These are phyloP conservation scores for Vulpes ferrilata DNA, from an alignment of 2,113 vertebrate species.

Conservation along the genomic window DNA sequence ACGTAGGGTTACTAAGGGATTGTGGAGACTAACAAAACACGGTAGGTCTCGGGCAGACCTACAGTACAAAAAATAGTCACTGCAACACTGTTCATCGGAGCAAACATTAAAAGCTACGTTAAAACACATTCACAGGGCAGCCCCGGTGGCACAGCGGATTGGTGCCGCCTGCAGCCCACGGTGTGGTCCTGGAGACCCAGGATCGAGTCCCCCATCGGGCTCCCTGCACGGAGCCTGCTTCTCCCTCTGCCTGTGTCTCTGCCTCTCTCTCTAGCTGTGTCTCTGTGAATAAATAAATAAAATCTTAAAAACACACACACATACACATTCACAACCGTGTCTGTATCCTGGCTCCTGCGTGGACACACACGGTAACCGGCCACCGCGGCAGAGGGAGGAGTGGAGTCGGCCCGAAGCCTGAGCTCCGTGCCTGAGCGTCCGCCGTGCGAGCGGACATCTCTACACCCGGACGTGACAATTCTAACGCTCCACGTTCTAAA, in stretches of 20 bases:
- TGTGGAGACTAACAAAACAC: neutral
- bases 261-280: too few species aligned
- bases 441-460: neutral
- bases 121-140: neutral
- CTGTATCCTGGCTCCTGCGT: rapidly evolving
- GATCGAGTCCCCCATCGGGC: too few species aligned
- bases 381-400: neutral
- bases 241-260: too few species aligned
- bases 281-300: too few species aligned
- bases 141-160: too few species aligned
- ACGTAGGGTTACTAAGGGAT: neutral
- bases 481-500: neutral
- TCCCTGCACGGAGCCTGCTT: too few species aligned
- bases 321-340: too few species aligned
- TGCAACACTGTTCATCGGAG: neutral
- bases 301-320: too few species aligned
- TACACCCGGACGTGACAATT: neutral
- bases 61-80: neutral
- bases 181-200: too few species aligned
- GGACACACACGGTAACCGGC: neutral
- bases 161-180: too few species aligned
- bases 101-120: neutral
- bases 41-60: neutral
- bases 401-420: too few species aligned
- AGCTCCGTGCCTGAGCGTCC: too few species aligned